phyloP scores from a whole-genome alignment of 2,888 invertebrate species.

The Drosophila anomalata region DNA sequence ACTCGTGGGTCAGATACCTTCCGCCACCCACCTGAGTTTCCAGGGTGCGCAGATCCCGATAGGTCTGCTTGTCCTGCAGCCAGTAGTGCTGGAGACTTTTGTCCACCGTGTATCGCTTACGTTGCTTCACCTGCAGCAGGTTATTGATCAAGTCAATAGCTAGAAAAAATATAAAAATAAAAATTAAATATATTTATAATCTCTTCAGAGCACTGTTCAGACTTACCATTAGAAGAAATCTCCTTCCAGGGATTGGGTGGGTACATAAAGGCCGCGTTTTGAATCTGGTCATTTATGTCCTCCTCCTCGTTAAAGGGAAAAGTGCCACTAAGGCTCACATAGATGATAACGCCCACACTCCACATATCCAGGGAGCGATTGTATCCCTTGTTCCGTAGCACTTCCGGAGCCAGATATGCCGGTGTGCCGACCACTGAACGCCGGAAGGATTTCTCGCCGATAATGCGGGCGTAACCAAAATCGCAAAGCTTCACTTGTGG shows the following conservation, averaged over 20 bases:
- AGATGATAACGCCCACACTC: slow-evolving; percentile 99
- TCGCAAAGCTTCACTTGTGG: slow-evolving; percentile 99
- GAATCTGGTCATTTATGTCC: slow-evolving; percentile 99
- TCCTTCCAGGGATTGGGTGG: slow-evolving; percentile 99
- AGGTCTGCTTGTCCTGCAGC: slow-evolving; percentile 98
- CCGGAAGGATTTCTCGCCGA: slow-evolving; percentile 99
- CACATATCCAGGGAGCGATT: slow-evolving; percentile 99
- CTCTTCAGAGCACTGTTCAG: neutral
- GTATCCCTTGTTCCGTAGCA: slow-evolving; percentile 98
- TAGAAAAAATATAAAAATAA: slow-evolving; percentile 80
- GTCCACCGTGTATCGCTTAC: slow-evolving; percentile 97
- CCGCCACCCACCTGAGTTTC: slow-evolving; percentile 88
- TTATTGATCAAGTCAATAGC: slow-evolving; percentile 99
- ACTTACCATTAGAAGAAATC: slow-evolving; percentile 93
- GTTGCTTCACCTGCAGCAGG: slow-evolving; percentile 97
- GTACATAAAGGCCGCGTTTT: slow-evolving; percentile 99
- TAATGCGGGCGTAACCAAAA: slow-evolving; percentile 99
- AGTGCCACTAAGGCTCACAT: slow-evolving; percentile 98
- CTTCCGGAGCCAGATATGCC: slow-evolving; percentile 99
- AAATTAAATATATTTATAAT: neutral
- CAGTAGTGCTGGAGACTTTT: slow-evolving; percentile 97
- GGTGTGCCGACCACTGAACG: slow-evolving; percentile 99
- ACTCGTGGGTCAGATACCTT: slow-evolving; percentile 95
- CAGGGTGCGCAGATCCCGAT: slow-evolving; percentile 95
- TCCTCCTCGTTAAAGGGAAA: slow-evolving; percentile 99